Base-by-base conservation (phyloP, 2,113 vertebrate species). In the Campylorhamphus procurvoides region DNA sequence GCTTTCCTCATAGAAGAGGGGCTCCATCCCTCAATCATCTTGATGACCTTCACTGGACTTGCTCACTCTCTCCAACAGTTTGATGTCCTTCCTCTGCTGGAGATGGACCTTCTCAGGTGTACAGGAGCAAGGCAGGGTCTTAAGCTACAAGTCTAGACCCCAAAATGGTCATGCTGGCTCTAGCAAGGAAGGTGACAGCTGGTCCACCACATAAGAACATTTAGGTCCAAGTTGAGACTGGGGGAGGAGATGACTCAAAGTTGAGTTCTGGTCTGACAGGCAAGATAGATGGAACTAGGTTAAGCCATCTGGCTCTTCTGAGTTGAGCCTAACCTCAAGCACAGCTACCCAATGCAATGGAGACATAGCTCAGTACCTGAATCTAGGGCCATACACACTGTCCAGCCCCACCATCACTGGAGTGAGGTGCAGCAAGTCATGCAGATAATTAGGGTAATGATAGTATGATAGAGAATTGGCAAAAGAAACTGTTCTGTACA, bases 301-400 rank as follows among this genome's bases (percentile, higher is more conserved):
- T 53, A 83, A 90, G 71, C 66, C 71, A 76, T 64, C 78, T 87
- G 81, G 27, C 46, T 74, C n/a, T 76, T 58, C 53, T 58, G 62
- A 76, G 18, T 58, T 35, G 78, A 76, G 59, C 31, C 49, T 80
- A 80, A 85, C 14, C 75, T 90, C 85, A 46, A 58, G 46, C 37
- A 66, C 47, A 75, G 44, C 86, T 66, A 42, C 20, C 8, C 37
- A 68, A 8, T 29, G 40, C 50, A 55, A 20, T 7, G 15, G 33
- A 46, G 14, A 68, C 47, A 37, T 12, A 50, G 73, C 49, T 72
- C 55, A 49, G 37, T 29, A 35, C 31, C 39, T 15, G 6, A 62
- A 74, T 50, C 46, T 37, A 42, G 2, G 4, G 29, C 18, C 53
- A 20, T 62, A 68, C 5, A 17, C 15, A 5, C 23, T 59, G 56